Evolutionary conservation across 2,888 invertebrate species (phyloP).

Genomic region (Dynastes hyllus): DNA sequence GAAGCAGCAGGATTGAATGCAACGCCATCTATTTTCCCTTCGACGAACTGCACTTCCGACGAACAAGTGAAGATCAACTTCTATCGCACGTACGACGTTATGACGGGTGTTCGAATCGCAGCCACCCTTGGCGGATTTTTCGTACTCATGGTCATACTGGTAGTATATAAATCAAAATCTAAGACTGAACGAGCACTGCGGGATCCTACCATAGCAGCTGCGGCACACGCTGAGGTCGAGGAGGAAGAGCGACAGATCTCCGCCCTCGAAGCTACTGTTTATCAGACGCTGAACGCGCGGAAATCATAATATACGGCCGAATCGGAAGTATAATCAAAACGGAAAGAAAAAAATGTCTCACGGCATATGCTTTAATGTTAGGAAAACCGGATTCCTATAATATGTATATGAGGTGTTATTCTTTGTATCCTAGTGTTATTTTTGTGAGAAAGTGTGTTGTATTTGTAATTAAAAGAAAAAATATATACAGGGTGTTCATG

Average conservation of each 20-base stretch:
- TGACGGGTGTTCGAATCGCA: conserved; percentile 94
- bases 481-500: conserved; percentile 38
- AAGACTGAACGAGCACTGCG: conserved; percentile 83
- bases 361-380: conserved; percentile 22
- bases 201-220: conserved; percentile 86
- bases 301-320: conserved; percentile 57
- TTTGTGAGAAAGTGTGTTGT: conserved; percentile 23
- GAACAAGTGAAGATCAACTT: conserved; percentile 86
- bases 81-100: conserved; percentile 93
- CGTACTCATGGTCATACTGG: conserved; percentile 91
- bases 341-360: neutral
- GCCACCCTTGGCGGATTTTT: conserved; percentile 94
- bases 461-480: conserved; percentile 15
- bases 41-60: conserved; percentile 69
- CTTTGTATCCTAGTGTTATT: conserved; percentile 19
- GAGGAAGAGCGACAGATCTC: conserved; percentile 84
- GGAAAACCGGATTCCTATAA: conserved; percentile 8
- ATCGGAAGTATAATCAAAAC: conserved; percentile 1
- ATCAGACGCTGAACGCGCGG: conserved; percentile 73
- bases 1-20: conserved; percentile 60
- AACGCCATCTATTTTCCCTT: conserved; percentile 65
- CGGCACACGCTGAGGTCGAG: conserved; percentile 82
- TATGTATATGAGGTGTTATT: conserved; percentile 13
- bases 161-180: conserved; percentile 92
- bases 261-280: conserved; percentile 81